These are phyloP conservation scores for Atta texana DNA, from an alignment of 1,140 invertebrate species.

Conservation along the genomic window DNA sequence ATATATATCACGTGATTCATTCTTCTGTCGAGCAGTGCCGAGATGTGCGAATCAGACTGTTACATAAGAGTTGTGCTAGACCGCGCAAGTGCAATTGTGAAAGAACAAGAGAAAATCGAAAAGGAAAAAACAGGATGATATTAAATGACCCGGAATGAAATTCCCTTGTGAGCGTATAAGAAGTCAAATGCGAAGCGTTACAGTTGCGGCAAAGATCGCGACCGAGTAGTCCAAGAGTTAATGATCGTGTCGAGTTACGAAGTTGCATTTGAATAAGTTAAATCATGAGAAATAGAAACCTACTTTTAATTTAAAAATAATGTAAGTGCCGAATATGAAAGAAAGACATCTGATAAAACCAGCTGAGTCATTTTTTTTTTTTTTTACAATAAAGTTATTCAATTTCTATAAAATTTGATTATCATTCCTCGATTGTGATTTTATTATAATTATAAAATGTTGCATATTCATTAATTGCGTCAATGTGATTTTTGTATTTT, in stretches of 20 bases:
- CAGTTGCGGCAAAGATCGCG: not conserved
- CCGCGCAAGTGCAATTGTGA: slow-evolving; percentile 18
- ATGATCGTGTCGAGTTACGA: not conserved
- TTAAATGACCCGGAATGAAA: slow-evolving; percentile 45
- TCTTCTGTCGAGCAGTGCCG: slow-evolving; percentile 13
- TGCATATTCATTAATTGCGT: not conserved
- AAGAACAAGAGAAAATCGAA: not conserved
- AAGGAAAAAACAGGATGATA: slow-evolving; percentile 4
- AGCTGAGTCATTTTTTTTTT: not conserved
- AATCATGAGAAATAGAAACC: not conserved
- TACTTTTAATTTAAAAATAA: not conserved
- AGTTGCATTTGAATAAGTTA: not conserved
- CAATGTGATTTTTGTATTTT: not conserved
- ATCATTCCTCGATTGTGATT: not conserved
- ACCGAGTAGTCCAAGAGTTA: not conserved
- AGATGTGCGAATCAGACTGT: slow-evolving; percentile 60
- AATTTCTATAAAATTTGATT: not conserved
- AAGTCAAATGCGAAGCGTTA: not conserved
- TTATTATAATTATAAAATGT: not conserved
- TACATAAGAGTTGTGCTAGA: slow-evolving; percentile 73
- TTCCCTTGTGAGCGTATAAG: not conserved
- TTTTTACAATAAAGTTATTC: not conserved
- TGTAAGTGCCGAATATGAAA: not conserved
- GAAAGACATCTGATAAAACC: not conserved
- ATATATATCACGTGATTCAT: slow-evolving; percentile 13